Base-by-base conservation (phyloP, 1,140 invertebrate species). In the Aporrectodea caliginosa region DNA sequence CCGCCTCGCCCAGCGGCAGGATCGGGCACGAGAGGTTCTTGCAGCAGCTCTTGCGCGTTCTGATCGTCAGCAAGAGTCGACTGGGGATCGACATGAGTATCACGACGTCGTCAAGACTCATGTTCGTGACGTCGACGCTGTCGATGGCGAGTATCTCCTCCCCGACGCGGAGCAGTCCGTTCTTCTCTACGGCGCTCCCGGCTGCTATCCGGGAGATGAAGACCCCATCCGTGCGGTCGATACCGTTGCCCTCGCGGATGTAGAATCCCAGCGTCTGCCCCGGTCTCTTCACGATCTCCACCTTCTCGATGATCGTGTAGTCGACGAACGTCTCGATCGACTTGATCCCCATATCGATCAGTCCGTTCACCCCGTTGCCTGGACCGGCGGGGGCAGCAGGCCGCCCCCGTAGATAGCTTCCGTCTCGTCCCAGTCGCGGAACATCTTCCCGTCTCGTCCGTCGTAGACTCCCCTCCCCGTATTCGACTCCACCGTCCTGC, bases 81-180 rank as follows among this genome's bases (percentile, higher is more conserved):
- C 96, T 91, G 0, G 98, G 97, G 89, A 99, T 99, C 83, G 96
- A 98, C 95, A 99, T 98, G 84, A 99, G 95, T 84, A 99, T 97
- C 75, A 99, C 97, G 69, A 99, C 97, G 88, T 99, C 97, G 88
- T 99, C 97, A 81, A 99, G 89, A 82, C 94, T 96, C 96, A 99
- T 99, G 84, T 94, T 93, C 78, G 94, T 94, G 81, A 99, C 97
- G 86, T 98, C 95, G 73, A 99, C 97, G 84, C 98, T 90, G 90
- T 99, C 99, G 43, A 99, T 96, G 2, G 96, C 95, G 81, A 99
- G 89, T 85, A 99, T 98, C 90, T 99, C 97, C 89, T 99, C 98
- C n/a, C 97, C 97, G 2, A 99, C 96, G 89, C 95, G 94, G 74
- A 99, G 89, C 87, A 96, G 95, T 69, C 96, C 96, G 86, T 96